These are phyloP conservation scores for Natator depressus DNA, from an alignment of 2,113 vertebrate species.

Conservation along the genomic window DNA sequence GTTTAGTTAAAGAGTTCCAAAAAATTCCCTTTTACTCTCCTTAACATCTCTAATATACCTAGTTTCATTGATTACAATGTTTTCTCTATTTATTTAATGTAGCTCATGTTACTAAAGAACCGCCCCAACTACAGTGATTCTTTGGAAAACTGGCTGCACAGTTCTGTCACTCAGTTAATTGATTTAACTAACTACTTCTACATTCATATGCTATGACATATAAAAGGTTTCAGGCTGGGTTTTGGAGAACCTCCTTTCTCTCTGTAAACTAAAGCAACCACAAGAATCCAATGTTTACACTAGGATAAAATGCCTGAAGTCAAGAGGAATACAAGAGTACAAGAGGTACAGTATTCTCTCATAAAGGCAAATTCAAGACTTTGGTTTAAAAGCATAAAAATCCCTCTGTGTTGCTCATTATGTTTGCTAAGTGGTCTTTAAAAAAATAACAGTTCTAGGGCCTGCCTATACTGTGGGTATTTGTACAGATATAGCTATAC, in stretches of 20 bases:
- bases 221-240: neutral
- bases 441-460: neutral
- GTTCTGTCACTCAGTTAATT: neutral
- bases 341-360: constrained; percentile 20
- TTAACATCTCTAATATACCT: neutral
- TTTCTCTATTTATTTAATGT: neutral
- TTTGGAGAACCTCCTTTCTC: neutral
- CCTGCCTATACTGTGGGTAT: neutral
- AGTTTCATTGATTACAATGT: neutral
- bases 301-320: neutral
- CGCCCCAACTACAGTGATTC: neutral
- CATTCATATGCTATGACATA: neutral
- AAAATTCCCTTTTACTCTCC: neutral
- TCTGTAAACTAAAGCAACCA: neutral
- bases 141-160: neutral
- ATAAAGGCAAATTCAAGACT: neutral
- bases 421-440: neutral
- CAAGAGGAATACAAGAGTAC: constrained; percentile 36
- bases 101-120: neutral
- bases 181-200: neutral
- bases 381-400: constrained; percentile 22
- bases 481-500: neutral
- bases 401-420: neutral
- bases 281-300: neutral
- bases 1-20: neutral